Conservation (phyloP, 2,888 invertebrate genomes). For the Mayetiola destructor region DNA sequence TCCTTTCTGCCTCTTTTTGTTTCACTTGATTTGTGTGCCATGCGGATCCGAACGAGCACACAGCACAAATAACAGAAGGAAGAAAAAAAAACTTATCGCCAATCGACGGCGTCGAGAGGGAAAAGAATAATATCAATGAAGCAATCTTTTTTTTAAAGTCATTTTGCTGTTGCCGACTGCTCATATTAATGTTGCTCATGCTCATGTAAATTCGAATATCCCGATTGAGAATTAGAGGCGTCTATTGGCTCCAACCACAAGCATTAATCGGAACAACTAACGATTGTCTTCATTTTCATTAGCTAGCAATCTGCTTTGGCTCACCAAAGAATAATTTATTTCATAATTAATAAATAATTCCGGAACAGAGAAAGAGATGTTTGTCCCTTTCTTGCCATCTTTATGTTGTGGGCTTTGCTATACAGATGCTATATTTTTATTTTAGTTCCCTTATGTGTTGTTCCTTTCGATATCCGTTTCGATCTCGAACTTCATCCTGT, state of each 20-base stretch:
- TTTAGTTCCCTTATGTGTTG: no score
- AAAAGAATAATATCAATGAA: background rate
- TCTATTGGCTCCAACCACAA: background rate
- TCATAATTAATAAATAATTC: slow-evolving; percentile 11
- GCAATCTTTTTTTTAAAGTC: no score
- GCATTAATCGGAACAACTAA: slow-evolving; percentile 5
- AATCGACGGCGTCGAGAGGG: background rate
- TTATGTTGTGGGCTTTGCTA: background rate
- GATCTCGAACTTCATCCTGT: no score
- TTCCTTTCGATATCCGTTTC: no score
- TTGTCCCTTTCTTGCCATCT: background rate
- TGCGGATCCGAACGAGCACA: no score
- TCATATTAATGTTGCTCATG: no score
- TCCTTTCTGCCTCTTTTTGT: no score
- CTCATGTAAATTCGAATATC: no score
- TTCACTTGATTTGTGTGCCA: no score
- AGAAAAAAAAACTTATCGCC: background rate
- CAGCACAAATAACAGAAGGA: background rate
- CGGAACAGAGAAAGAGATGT: no score
- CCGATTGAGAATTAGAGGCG: background rate
- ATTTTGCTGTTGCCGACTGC: no score
- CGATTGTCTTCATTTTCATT: slow-evolving; percentile 11
- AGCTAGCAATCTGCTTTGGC: slow-evolving; percentile 10
- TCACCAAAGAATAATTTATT: slow-evolving; percentile 8
- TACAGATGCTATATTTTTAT: no score